Evolutionary conservation across 2,888 invertebrate species (phyloP).

Genomic region (Caenorhabditis drosophilae): DNA sequence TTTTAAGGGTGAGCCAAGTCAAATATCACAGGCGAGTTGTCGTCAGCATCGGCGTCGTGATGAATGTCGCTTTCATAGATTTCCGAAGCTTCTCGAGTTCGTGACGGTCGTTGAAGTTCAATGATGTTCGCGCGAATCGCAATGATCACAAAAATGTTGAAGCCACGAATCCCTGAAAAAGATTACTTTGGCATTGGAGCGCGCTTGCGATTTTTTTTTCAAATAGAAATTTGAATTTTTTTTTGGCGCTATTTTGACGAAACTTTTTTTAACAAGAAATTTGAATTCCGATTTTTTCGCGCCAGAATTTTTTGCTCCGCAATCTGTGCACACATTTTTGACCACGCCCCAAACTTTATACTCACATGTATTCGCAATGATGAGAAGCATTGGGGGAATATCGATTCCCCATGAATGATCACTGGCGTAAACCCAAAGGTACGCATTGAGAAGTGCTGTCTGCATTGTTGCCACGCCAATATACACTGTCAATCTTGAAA

Average conservation of each 20-base stretch:
- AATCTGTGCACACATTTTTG: no score
- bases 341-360: neutral
- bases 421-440: slow-evolving; percentile 49
- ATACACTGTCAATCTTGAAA: slow-evolving; percentile 42
- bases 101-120: slow-evolving; percentile 37
- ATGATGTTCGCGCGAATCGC: slow-evolving; percentile 42
- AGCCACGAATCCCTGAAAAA: slow-evolving; percentile 37
- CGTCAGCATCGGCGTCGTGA: slow-evolving; percentile 38
- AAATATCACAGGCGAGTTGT: slow-evolving; percentile 56
- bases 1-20: slow-evolving; percentile 39
- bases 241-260: neutral
- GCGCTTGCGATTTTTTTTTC: neutral
- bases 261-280: neutral
- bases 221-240: neutral
- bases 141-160: slow-evolving; percentile 37
- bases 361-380: slow-evolving; percentile 31
- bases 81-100: slow-evolving; percentile 51
- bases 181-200: neutral
- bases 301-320: neutral
- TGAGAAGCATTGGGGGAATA: slow-evolving; percentile 28
- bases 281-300: neutral
- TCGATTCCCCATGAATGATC: slow-evolving; percentile 50
- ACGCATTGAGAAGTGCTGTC: slow-evolving; percentile 51
- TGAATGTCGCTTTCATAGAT: slow-evolving; percentile 45
- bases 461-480: slow-evolving; percentile 53